phyloP scores from a whole-genome alignment of 2,888 invertebrate species.

The Limnephilus rhombicus region DNA sequence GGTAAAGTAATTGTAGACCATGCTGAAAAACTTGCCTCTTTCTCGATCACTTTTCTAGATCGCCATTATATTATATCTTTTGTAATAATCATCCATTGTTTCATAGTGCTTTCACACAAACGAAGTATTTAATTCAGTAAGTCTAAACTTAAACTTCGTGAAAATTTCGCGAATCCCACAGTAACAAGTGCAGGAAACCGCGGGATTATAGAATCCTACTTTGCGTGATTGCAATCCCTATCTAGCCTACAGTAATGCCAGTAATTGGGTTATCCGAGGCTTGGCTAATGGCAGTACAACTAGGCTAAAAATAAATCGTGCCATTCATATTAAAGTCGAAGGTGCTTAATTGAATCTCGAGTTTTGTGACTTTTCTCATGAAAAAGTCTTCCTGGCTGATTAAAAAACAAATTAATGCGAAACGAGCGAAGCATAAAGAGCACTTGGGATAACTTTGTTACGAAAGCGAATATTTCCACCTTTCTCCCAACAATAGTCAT shows the following conservation, averaged over 20 bases:
- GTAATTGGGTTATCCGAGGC: not conserved
- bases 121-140: no score
- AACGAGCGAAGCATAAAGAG: not conserved
- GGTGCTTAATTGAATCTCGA: conserved; percentile 2
- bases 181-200: no score
- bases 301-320: not conserved
- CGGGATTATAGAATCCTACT: no score
- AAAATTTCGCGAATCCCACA: no score
- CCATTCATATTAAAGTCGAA: not conserved
- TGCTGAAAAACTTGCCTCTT: no score
- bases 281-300: not conserved
- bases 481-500: not conserved
- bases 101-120: no score
- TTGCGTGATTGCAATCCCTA: no score
- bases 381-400: not conserved
- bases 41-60: no score
- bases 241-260: not conserved
- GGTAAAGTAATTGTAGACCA: no score
- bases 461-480: not conserved
- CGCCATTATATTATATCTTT: no score
- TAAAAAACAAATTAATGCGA: conserved; percentile 9
- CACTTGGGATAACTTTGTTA: not conserved
- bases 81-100: no score
- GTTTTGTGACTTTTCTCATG: not conserved
- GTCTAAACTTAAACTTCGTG: no score